phyloP scores from a whole-genome alignment of 2,888 invertebrate species.

The Rhingia rostrata region DNA sequence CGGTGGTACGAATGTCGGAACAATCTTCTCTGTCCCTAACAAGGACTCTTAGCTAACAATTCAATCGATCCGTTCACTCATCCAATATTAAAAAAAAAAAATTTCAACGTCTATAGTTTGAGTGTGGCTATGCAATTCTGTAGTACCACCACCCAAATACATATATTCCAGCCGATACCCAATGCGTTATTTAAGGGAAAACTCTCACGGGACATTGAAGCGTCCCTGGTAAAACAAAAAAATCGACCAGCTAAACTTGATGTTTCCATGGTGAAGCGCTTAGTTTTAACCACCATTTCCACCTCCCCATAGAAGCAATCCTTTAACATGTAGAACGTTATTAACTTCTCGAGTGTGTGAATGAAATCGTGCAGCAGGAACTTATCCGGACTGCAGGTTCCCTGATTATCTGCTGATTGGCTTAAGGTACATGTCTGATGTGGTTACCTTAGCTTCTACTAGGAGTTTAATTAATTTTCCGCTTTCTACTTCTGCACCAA shows the following conservation, averaged over 20 bases:
- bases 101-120: slow-evolving; percentile 4
- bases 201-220: slow-evolving; percentile 15
- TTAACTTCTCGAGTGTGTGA: slow-evolving; percentile 21
- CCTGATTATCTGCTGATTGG: slow-evolving; percentile 52
- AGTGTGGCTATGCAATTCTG: slow-evolving; percentile 21
- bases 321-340: slow-evolving; percentile 39
- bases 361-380: slow-evolving; percentile 10
- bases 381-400: not conserved
- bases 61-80: slow-evolving; percentile 51
- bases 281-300: not conserved
- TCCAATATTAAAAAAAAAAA: slow-evolving; percentile 56
- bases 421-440: slow-evolving; percentile 25
- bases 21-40: slow-evolving; percentile 38
- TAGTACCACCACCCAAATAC: slow-evolving; percentile 5
- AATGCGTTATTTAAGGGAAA: slow-evolving; percentile 5
- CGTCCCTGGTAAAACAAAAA: not conserved
- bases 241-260: not conserved
- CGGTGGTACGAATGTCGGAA: slow-evolving; percentile 20
- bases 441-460: slow-evolving; percentile 11
- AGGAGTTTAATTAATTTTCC: slow-evolving; percentile 61
- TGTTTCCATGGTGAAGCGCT: slow-evolving; percentile 5
- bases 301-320: not conserved
- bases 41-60: slow-evolving; percentile 46
- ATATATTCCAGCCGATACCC: not conserved
- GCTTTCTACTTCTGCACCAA: slow-evolving; percentile 17